These are phyloP conservation scores for Apodemia zela DNA, from an alignment of 2,888 invertebrate genomes.

Conservation along the genomic window DNA sequence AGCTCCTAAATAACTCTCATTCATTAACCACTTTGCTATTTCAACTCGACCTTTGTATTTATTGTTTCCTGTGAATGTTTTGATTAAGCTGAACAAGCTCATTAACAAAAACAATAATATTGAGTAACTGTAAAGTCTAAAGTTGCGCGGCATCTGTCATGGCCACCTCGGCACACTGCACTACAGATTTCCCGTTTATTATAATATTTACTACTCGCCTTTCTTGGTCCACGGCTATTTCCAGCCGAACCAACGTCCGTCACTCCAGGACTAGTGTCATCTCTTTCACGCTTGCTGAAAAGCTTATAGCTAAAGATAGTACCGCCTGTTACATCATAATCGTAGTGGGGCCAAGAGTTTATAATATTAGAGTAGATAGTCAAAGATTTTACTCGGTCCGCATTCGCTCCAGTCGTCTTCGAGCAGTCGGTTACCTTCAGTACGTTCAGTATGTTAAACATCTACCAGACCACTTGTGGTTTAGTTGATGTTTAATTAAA, in stretches of 20 bases:
- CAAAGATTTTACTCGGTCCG: constrained; percentile 73
- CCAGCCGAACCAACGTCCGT: constrained; percentile 64
- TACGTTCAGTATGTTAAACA: constrained; percentile 48
- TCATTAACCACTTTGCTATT: background rate
- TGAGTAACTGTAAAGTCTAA: constrained; percentile 42
- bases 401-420: constrained; percentile 68
- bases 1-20: background rate
- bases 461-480: constrained; percentile 32
- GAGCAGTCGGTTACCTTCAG: constrained; percentile 59
- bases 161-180: constrained; percentile 79
- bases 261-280: constrained; percentile 58
- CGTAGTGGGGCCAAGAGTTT: constrained; percentile 73
- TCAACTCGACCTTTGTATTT: background rate
- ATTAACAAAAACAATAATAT: constrained; percentile 32
- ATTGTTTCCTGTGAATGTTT: constrained; percentile 5
- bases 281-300: constrained; percentile 53
- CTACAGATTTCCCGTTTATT: constrained; percentile 76
- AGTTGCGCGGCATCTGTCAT: constrained; percentile 52
- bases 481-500: constrained; percentile 16
- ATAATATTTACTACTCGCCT: constrained; percentile 81
- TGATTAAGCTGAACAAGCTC: constrained; percentile 2
- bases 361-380: constrained; percentile 79
- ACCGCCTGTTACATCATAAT: constrained; percentile 66
- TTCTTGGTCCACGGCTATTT: constrained; percentile 82
- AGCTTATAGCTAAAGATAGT: constrained; percentile 68